These are phyloP conservation scores for Scomber scombrus DNA, from an alignment of 2,113 vertebrate genomes.

Conservation along the genomic window DNA sequence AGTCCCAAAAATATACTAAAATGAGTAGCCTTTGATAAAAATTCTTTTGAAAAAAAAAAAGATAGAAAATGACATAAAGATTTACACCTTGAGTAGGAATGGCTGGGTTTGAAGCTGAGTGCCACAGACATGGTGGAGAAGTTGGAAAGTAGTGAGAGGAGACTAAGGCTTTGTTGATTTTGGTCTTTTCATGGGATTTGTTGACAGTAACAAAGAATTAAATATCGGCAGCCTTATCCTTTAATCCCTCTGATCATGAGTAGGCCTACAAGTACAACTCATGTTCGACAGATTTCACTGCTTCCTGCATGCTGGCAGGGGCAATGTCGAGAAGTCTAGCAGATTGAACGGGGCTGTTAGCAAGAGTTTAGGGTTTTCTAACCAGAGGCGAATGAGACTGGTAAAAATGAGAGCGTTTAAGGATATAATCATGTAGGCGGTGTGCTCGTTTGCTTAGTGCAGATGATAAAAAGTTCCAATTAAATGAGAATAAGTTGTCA, in stretches of 20 bases:
- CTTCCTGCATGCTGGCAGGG: neutral
- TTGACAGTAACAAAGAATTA: neutral
- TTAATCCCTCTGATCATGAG: conserved; percentile 7
- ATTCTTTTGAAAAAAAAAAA: too few species aligned
- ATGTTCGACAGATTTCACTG: neutral
- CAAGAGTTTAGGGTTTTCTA: conserved; percentile 21
- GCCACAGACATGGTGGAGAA: neutral
- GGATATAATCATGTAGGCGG: conserved; percentile 59
- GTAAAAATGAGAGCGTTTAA: conserved; percentile 30
- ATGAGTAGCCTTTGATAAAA: conserved; percentile 10
- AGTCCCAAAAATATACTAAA: neutral
- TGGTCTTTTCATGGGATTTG: conserved; percentile 6
- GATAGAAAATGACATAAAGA: neutral
- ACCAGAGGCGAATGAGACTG: neutral
- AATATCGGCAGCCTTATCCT: neutral
- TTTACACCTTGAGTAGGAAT: neutral
- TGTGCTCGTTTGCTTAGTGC: conserved; percentile 33
- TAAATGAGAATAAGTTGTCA: conserved; percentile 53
- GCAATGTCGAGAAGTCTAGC: neutral
- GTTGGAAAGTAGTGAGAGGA: neutral
- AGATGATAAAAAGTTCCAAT: conserved; percentile 61
- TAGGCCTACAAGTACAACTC: neutral
- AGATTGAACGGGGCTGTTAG: neutral
- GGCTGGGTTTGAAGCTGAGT: neutral
- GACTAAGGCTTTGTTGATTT: neutral